A percentile compares a stretch with the other conserved stretches of the same genome.
Evolutionary conservation across 1,140 invertebrate species (phyloP).

Genomic region (Lamellibrachia luymesi): DNA sequence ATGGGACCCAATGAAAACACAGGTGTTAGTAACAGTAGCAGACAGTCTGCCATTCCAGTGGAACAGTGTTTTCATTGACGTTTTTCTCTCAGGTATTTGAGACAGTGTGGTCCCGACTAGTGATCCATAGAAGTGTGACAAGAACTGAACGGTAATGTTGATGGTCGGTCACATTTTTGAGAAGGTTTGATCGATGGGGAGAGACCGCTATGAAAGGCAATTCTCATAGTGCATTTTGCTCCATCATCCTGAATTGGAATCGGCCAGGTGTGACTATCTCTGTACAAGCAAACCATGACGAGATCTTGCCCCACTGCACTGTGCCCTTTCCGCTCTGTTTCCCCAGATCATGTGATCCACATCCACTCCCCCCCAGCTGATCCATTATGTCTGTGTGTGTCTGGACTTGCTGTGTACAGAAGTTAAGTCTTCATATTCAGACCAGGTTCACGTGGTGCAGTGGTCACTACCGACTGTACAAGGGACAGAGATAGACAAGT

Average conservation of each 20-base stretch:
- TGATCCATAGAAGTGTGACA: not conserved
- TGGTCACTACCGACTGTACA: not conserved
- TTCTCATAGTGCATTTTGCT: not conserved
- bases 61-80: not conserved
- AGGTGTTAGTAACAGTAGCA: not conserved
- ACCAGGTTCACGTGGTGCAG: not conserved
- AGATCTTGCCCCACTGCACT: not conserved
- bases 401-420: not conserved
- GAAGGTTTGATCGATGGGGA: not conserved
- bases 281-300: not conserved
- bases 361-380: not conserved
- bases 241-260: not conserved
- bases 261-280: not conserved
- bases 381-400: not conserved
- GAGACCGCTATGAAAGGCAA: not conserved
- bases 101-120: not conserved
- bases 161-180: not conserved
- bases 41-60: not conserved
- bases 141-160: not conserved
- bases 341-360: not conserved
- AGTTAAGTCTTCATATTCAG: not conserved
- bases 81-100: not conserved
- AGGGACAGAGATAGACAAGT: not conserved
- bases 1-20: not conserved
- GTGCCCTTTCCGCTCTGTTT: not conserved